Conservation (phyloP, 2,113 vertebrate species). For the Lathamus discolor region DNA sequence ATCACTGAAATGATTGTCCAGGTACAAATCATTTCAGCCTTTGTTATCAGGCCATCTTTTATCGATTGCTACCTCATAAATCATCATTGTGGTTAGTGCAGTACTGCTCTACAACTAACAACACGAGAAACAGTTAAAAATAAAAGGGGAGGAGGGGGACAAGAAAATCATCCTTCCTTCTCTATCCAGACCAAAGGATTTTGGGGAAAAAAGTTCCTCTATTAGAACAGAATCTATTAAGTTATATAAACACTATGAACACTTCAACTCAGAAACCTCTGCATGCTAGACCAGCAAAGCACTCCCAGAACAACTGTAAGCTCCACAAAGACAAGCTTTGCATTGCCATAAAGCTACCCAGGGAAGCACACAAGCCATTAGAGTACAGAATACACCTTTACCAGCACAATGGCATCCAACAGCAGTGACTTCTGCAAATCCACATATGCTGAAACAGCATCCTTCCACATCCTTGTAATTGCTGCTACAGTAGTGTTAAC, state of each 20-base stretch:
- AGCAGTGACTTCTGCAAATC: neutral
- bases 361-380: neutral
- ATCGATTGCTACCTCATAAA: neutral
- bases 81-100: neutral
- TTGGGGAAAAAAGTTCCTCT: neutral
- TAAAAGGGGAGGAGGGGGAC: neutral
- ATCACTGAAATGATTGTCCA: neutral
- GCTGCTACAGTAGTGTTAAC: neutral
- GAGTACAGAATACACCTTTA: neutral
- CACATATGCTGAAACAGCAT: neutral
- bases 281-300: neutral
- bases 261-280: neutral
- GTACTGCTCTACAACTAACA: neutral
- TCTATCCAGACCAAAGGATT: neutral
- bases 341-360: neutral
- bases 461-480: neutral
- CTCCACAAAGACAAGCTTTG: neutral
- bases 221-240: neutral
- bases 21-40: neutral
- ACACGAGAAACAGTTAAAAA: neutral
- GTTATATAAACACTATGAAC: neutral
- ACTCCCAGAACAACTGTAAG: neutral
- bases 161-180: neutral
- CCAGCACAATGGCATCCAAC: neutral
- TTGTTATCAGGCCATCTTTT: neutral